These are phyloP conservation scores for Plutella xylostella DNA, from an alignment of 2,888 invertebrate genomes.

Conservation along the genomic window DNA sequence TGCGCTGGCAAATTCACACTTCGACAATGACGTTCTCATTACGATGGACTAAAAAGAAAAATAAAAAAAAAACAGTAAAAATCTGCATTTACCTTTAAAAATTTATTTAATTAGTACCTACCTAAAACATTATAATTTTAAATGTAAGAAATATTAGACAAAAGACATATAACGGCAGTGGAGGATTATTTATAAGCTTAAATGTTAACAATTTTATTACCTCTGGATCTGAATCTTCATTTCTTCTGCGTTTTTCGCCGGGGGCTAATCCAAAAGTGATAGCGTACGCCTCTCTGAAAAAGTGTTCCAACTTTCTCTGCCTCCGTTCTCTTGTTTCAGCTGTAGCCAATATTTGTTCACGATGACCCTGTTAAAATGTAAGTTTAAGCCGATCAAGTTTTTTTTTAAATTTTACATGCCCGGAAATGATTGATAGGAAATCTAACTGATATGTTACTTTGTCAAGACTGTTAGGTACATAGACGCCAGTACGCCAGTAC, in stretches of 20 bases:
- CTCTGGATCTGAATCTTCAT: slow-evolving; percentile 83
- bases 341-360: slow-evolving; percentile 89
- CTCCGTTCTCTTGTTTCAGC: slow-evolving; percentile 94
- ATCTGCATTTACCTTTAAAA: too few species aligned
- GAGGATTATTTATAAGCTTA: too few species aligned
- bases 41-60: slow-evolving; percentile 77
- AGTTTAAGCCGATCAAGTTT: too few species aligned
- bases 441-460: too few species aligned
- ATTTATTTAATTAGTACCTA: too few species aligned
- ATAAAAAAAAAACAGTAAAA: background rate
- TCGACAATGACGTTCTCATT: slow-evolving; percentile 92
- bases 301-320: slow-evolving; percentile 93
- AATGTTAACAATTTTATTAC: slow-evolving; percentile 39
- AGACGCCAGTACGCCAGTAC: too few species aligned
- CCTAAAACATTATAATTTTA: too few species aligned
- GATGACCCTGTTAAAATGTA: slow-evolving; percentile 66
- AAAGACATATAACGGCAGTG: too few species aligned
- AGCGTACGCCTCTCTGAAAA: slow-evolving; percentile 96
- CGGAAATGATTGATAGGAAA: too few species aligned
- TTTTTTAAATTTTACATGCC: too few species aligned
- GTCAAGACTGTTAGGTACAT: too few species aligned
- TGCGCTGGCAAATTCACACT: slow-evolving; percentile 93
- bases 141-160: too few species aligned
- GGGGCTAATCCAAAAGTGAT: slow-evolving; percentile 91
- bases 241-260: slow-evolving; percentile 82